These are phyloP conservation scores for Automeris io DNA, from an alignment of 2,888 invertebrate genomes.

Conservation along the genomic window DNA sequence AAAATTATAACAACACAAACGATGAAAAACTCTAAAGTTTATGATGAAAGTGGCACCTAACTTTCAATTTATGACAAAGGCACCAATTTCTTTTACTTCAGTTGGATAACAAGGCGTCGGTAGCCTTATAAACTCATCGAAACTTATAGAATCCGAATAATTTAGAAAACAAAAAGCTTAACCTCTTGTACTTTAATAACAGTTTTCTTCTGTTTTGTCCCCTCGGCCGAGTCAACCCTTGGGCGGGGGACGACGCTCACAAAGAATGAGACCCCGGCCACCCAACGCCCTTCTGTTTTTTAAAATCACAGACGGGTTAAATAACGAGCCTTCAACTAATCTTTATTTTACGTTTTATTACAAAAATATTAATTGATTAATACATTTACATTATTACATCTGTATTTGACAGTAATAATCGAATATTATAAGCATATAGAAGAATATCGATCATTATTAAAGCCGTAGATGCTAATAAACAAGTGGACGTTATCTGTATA, in stretches of 20 bases:
- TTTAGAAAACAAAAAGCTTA: constrained; percentile 45
- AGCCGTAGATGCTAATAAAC: no score
- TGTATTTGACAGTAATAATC: no score
- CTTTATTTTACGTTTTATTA: constrained; percentile 29
- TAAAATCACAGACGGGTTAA: constrained; percentile 69
- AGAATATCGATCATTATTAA: no score
- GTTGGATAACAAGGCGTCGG: neutral
- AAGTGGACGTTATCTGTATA: no score
- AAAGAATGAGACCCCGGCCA: constrained; percentile 19
- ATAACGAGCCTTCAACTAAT: constrained; percentile 33
- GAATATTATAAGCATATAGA: no score
- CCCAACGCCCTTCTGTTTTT: constrained; percentile 58
- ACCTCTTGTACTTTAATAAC: constrained; percentile 68
- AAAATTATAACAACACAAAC: no score
- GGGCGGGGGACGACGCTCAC: constrained; percentile 23
- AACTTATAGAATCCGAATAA: constrained; percentile 15
- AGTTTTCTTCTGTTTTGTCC: constrained; percentile 57
- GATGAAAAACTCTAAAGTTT: no score
- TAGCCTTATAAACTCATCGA: constrained; percentile 9
- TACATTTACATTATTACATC: no score
- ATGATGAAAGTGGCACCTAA: neutral
- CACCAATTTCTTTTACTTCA: neutral
- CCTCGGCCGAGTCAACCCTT: constrained; percentile 40
- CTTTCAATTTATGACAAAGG: neutral
- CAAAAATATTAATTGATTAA: constrained; percentile 27